Conservation (phyloP, 2,113 vertebrate genomes). For the Campylomormyrus numenius region DNA sequence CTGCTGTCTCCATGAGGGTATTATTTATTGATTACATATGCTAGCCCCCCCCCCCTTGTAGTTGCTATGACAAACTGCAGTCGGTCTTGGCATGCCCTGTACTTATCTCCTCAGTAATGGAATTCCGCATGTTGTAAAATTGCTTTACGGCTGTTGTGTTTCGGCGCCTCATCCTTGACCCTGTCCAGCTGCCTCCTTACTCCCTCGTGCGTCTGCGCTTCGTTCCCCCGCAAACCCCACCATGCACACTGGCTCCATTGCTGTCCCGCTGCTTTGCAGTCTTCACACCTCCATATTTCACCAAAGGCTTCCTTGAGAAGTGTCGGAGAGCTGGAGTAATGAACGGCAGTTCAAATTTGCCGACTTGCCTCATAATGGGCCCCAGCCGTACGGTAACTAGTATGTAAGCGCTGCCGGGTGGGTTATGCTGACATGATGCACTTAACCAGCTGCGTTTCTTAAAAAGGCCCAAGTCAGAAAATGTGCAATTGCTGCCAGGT, state of each 20-base stretch:
- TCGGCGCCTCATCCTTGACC: neutral
- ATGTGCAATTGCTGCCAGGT: neutral
- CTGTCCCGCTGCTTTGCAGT: neutral
- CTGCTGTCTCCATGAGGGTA: neutral
- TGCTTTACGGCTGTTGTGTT: neutral
- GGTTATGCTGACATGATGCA: neutral
- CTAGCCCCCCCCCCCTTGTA: neutral
- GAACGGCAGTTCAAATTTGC: neutral
- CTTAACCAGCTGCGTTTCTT: neutral
- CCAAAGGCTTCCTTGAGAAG: neutral
- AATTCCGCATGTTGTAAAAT: neutral
- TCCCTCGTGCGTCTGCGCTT: neutral
- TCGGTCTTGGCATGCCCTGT: neutral
- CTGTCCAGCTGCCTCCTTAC: neutral
- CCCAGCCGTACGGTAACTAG: neutral
- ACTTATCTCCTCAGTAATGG: neutral
- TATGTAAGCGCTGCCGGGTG: neutral
- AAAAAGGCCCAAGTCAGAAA: neutral
- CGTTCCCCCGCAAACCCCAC: neutral
- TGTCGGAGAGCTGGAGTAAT: neutral
- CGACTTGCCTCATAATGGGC: neutral
- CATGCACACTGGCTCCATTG: neutral
- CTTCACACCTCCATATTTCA: neutral
- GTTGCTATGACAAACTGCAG: neutral
- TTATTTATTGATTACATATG: conserved; percentile 1